Percentiles rank a stretch among this genome's conserved stretches.
Conservation (phyloP, 2,113 vertebrate species). For the Psittacara wagleri region DNA sequence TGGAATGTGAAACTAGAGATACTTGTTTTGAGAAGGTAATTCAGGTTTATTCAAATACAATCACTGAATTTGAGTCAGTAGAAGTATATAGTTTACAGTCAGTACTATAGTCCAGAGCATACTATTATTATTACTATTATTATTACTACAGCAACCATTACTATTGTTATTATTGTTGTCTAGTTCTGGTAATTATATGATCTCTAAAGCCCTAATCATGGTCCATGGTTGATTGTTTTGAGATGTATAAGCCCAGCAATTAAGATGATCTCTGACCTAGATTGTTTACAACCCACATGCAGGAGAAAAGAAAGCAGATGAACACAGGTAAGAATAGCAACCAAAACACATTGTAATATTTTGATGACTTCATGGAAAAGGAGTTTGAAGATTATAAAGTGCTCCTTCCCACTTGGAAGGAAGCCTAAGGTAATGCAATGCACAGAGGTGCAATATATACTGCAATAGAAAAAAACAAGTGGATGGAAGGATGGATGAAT, state of each 20-base stretch:
- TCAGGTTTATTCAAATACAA: neutral
- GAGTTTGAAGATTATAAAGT: neutral
- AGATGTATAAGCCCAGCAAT: neutral
- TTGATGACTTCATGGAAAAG: neutral
- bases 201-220: neutral
- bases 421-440: neutral
- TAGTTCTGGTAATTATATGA: neutral
- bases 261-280: neutral
- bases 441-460: neutral
- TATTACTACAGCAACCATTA: neutral
- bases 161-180: neutral
- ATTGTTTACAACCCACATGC: neutral
- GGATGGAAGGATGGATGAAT: neutral
- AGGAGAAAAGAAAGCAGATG: neutral
- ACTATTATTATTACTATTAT: neutral
- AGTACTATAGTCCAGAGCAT: neutral
- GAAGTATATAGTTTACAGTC: neutral
- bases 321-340: neutral
- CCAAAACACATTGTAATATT: neutral
- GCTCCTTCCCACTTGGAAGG: neutral
- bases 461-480: neutral
- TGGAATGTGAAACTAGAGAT: neutral
- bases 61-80: neutral
- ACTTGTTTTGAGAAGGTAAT: neutral
- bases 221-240: neutral